These are phyloP conservation scores for Nasalis larvatus DNA, from an alignment of 2,113 vertebrate genomes.

Conservation along the genomic window DNA sequence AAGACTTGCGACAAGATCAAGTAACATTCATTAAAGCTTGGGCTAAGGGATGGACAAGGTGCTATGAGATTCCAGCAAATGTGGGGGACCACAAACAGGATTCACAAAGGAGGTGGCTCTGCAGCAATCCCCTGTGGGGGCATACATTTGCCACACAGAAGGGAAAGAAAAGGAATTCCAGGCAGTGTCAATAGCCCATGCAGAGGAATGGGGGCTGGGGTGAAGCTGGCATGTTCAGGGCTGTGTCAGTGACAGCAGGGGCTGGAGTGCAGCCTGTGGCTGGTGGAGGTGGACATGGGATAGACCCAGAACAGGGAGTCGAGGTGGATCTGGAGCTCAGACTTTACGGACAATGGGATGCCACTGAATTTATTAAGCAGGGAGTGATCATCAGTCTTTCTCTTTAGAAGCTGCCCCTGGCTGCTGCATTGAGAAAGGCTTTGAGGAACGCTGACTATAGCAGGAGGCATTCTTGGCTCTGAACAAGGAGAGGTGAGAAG, in stretches of 20 bases:
- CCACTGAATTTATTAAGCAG: not conserved
- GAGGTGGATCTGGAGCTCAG: not conserved
- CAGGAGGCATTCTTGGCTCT: not conserved
- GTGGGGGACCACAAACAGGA: not conserved
- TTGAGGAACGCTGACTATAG: not conserved
- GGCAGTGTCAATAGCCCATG: not conserved
- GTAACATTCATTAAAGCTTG: not conserved
- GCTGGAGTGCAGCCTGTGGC: not conserved
- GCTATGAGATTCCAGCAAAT: not conserved
- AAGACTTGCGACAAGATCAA: not conserved
- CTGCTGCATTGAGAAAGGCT: not conserved
- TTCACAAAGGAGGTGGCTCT: not conserved
- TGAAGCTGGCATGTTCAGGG: not conserved
- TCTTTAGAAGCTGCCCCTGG: not conserved
- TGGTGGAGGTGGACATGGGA: no score
- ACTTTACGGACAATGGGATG: not conserved
- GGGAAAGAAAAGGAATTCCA: not conserved
- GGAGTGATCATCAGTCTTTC: not conserved
- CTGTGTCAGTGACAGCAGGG: accelerated
- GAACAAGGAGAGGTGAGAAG: not conserved
- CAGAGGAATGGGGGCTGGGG: not conserved
- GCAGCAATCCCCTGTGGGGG: accelerated
- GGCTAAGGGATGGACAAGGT: not conserved
- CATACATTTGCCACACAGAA: accelerated
- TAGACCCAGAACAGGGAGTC: accelerated